Base-by-base conservation (phyloP, 2,888 invertebrate species). In the Brachyopa scutellaris region DNA sequence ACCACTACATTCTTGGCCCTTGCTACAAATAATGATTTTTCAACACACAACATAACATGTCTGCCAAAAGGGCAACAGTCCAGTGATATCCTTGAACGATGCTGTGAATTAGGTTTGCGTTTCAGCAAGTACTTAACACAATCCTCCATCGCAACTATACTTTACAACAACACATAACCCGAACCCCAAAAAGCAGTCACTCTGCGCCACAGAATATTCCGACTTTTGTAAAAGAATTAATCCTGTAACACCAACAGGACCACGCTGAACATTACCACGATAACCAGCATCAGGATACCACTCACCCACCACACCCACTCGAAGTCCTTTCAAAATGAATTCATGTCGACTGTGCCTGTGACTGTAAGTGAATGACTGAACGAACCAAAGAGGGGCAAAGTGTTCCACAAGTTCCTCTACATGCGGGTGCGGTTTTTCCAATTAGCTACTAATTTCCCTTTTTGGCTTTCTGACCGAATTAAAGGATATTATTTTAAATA, bases 401-500 rank as follows among this genome's bases (percentile, higher is more conserved):
- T 17, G 38, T n/a, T n/a, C 6, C 4, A 26, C 26, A 26, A 26
- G 3, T 33, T 55, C 47, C 38, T 17, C 67, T 15, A 69, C 49
- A 69, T 62, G 76, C 51, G 69, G 59, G 57, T 76, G 74, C 51
- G 80, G 80, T 80, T 69, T 76, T 80, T 51, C 69, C 80, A 80
- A 80, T 80, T 80, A 80, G 80, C 80, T 76, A 76, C 74, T 80
- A 76, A 80, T 80, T 80, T 47, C 69, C 55, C 61, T 33, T 69
- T 69, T 55, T 53, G 51, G 64, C 62, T 69, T 69, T 69, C 69
- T 29, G 51, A 69, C 80, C 76, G 49, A 64, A 74, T 80, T 80
- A 74, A 69, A 74, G 76, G 80, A 80, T 76, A 80, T 69, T 76
- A 76, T 76, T 74, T 80, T 76, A 74, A 80, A 76, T 80, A 47